Evolutionary conservation across 2,113 vertebrate genomes (phyloP).

Genomic region (Neomonachus schauinslandi): DNA sequence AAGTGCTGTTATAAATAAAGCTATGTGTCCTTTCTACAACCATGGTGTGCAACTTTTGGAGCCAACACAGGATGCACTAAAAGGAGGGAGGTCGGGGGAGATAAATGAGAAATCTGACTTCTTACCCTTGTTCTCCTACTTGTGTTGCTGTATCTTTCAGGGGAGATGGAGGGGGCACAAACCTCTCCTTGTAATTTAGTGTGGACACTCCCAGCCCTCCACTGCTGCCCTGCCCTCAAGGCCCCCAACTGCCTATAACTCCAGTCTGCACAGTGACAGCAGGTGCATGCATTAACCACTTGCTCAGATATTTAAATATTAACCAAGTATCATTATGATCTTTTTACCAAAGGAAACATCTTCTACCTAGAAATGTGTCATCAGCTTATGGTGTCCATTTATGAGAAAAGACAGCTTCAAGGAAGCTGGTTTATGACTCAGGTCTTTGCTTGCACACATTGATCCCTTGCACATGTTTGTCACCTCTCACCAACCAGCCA

Average conservation of each 20-base stretch:
- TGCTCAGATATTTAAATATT: rapidly evolving
- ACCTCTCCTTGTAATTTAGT: rapidly evolving
- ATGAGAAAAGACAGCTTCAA: background rate
- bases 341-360: background rate
- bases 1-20: background rate
- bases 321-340: rapidly evolving
- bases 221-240: too few species aligned
- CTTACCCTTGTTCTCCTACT: rapidly evolving
- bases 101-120: too few species aligned
- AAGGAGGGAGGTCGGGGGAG: background rate
- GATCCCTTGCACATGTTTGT: background rate
- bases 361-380: background rate
- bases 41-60: rapidly evolving
- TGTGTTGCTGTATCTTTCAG: background rate
- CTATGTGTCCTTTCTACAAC: background rate
- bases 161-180: rapidly evolving
- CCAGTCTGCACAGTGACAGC: background rate
- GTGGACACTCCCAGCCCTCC: rapidly evolving
- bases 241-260: rapidly evolving
- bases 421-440: background rate
- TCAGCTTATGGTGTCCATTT: too few species aligned
- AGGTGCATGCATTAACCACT: rapidly evolving
- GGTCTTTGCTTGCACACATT: background rate
- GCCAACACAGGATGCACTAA: rapidly evolving
- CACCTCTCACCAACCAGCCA: too few species aligned